Evolutionary conservation across 2,797 vertebrate genomes (phyloP), one percentile per base, ranked within the genome.

Genomic region (Brachyalestes nurse): DNA sequence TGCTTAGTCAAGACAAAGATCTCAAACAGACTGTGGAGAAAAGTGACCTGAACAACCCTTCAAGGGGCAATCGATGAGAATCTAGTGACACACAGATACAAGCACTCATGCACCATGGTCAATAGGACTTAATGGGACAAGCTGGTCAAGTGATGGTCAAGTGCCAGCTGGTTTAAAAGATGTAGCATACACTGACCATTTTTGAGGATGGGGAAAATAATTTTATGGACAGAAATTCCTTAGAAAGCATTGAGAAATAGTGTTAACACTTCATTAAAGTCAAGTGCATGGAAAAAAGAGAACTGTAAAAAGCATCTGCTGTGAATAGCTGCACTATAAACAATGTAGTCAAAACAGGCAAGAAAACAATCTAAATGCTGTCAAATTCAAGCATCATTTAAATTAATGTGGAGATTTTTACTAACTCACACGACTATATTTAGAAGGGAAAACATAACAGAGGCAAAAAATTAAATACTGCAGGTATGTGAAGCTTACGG

Each of bases 41-140:
- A 94, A 92, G 91, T 92, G 93, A 95, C 94, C 92, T 94, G 95
- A 94, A 88, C 92, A 94, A 93, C 92, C 92, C 92, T 93, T 79
- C 53, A 65, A 94, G 91, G 93, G 91, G 53, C 94, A 95, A 96
- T 95, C 94, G 95, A 96, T 95, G 91, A 21, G 92, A 89, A 93
- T 92, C 34, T 93, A 94, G 92, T 93, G 93, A 94, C 92, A 92
- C 91, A 47, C 93, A 90, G 38, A 45, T 17, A 67, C 16, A 51
- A 67, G 80, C 93, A 92, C 94, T 95, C 92, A 95, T 91, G 92
- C 90, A 93, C 93, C 93, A 91, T 90, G 88, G 93, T 95, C 92
- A 95, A 95, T 95, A 94, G 91, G 93, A 94, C 89, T 93, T 94
- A 95, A 94, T 90, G 93, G 93, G 94, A 90, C 92, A 87, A 89